Base-by-base conservation (phyloP, 2,113 vertebrate genomes). In the Psittacus erithacus region DNA sequence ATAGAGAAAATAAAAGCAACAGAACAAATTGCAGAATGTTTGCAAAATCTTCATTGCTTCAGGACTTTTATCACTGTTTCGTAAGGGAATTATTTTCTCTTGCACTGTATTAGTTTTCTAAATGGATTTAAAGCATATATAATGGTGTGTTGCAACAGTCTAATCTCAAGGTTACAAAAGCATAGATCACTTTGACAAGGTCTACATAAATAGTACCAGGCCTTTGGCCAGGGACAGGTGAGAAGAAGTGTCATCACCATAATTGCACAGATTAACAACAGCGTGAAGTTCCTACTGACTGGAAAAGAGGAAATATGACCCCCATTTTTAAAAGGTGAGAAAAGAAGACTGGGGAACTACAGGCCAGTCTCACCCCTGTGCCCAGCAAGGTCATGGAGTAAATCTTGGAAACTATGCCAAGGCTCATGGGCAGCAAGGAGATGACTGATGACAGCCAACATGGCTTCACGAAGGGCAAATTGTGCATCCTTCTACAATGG, bases 121-220 rank as follows among this genome's bases (percentile, higher is more conserved):
- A 88, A 76, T 47, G 86, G 69, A 44, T 75, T 71, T 65, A 82
- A 79, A 92, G 41, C 25, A 10, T 67, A 67, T 9, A 0, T 83
- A 83, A 84, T 35, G 38, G 52, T 0, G 0, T 91, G 88, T 92
- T 76, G 69, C 52, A 92, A 19, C 88, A 63, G 41, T 76, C 57
- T 68, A 38, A 60, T 93, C 82, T 90, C 62, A 80, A 86, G 75
- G 50, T 95, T 93, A 88, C 49, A 79, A 71, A 90, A 83, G 39
- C 70, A 15, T 13, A 65, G 79, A 88, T 94, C 39, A 38, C 44
- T 68, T 52, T 94, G 86, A 88, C 69, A 68, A 86, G 50, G 46
- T 86, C 49, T 90, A 6, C 43, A 12, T 88, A 92, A 96, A 60
- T 90, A 71, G 43, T 82, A 46, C 44, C 44, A 93, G 68, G 64